A percentile compares a stretch with the other conserved stretches of the same genome.
Evolutionary conservation across 2,888 invertebrate species (phyloP).

Genomic region (Clusia tigrina): DNA sequence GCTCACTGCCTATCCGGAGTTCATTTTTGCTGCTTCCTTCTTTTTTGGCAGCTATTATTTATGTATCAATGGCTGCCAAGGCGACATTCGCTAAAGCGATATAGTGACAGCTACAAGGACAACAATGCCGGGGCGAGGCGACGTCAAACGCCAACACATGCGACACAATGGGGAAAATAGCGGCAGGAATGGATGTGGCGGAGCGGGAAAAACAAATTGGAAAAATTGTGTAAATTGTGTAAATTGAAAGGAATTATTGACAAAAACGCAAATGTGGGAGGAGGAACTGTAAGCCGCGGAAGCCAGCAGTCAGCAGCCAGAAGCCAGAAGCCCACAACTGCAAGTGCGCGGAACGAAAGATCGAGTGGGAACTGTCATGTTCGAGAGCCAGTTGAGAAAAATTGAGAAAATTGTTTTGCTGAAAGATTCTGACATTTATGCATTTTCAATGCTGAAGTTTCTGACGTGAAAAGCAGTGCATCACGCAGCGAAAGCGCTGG

Average conservation of each 20-base stretch:
- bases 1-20: too few species aligned
- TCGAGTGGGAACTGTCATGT: conserved; percentile 28
- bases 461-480: too few species aligned
- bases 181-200: not conserved
- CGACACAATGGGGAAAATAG: not conserved
- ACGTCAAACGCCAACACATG: conserved; percentile 10
- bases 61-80: conserved; percentile 57
- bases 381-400: conserved; percentile 59
- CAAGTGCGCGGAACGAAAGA: not conserved
- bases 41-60: conserved; percentile 47
- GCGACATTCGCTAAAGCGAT: conserved; percentile 56
- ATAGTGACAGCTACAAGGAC: conserved; percentile 37
- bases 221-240: not conserved
- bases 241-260: not conserved
- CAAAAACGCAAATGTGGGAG: not conserved
- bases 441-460: conserved; percentile 43
- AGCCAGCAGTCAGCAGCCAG: not conserved
- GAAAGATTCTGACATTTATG: conserved; percentile 55
- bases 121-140: not conserved
- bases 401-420: conserved; percentile 59
- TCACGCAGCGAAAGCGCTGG: too few species aligned
- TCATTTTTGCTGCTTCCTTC: not conserved
- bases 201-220: not conserved
- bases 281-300: not conserved
- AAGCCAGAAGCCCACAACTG: not conserved